phyloP scores from a whole-genome alignment of 2,797 vertebrate genomes.

The Labeo calbasu region DNA sequence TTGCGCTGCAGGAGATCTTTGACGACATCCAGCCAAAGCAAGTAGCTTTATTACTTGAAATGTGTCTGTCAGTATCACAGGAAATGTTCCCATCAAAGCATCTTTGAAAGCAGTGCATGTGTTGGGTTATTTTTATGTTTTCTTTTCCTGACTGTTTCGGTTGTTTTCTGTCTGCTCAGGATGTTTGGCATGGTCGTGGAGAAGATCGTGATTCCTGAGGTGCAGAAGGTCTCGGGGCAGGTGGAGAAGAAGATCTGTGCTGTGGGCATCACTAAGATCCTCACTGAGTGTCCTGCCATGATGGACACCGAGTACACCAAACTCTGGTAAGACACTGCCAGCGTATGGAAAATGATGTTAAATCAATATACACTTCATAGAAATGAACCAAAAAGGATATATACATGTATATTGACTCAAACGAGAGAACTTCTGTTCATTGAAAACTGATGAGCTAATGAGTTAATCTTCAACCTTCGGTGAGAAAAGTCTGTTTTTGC shows the following conservation, averaged over 20 bases:
- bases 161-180: constrained; percentile 67
- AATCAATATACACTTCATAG: no score
- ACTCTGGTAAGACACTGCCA: constrained; percentile 83
- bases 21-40: constrained; percentile 98
- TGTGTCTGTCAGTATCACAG: not conserved
- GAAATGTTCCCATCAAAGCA: not conserved
- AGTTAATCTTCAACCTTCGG: not conserved
- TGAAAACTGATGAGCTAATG: no score
- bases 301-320: constrained; percentile 99
- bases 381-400: no score
- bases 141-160: not conserved
- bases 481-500: not conserved
- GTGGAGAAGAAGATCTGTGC: constrained; percentile 99
- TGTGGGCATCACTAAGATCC: constrained; percentile 93
- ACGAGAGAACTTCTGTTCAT: no score
- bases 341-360: not conserved
- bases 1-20: constrained; percentile 96
- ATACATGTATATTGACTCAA: no score
- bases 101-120: not conserved
- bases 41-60: constrained; percentile 65
- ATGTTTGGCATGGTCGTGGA: constrained; percentile 99
- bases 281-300: constrained; percentile 96
- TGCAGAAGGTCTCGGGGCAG: constrained; percentile 95
- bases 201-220: constrained; percentile 97
- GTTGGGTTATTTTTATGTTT: not conserved